These are phyloP conservation scores for Melipona quadrifasciata DNA, from an alignment of 1,140 invertebrate genomes.

Conservation along the genomic window DNA sequence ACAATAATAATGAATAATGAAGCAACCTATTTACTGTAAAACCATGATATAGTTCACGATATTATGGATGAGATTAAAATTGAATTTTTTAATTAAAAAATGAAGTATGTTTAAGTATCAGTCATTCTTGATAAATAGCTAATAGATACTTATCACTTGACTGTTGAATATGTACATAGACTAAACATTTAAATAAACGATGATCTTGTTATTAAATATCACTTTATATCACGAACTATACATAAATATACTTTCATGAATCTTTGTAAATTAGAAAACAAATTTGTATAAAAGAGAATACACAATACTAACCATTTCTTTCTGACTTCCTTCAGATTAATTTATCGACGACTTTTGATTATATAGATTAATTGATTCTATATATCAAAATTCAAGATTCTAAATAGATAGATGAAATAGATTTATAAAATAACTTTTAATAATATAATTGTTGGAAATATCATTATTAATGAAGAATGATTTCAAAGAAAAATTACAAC, in stretches of 20 bases:
- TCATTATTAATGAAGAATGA: not conserved
- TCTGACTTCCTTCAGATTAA: not conserved
- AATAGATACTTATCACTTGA: not conserved
- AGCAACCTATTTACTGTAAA: not conserved
- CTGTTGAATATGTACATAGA: not conserved
- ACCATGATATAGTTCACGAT: not conserved
- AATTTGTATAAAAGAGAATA: not conserved
- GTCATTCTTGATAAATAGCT: not conserved
- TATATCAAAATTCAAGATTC: not conserved
- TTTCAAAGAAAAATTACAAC: not conserved
- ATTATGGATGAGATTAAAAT: not conserved
- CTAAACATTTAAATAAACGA: not conserved
- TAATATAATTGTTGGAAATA: not conserved
- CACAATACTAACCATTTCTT: not conserved
- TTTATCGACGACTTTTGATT: not conserved
- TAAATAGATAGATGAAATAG: not conserved
- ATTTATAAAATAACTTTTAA: not conserved
- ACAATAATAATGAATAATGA: slow-evolving; percentile 19
- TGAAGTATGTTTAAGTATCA: not conserved
- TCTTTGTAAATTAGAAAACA: not conserved
- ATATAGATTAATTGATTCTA: not conserved
- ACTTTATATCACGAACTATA: not conserved
- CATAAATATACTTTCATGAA: not conserved
- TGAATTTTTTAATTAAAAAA: not conserved
- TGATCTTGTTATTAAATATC: not conserved